These are phyloP conservation scores for Apoda limacodes DNA, from an alignment of 2,888 invertebrate species.

Conservation along the genomic window DNA sequence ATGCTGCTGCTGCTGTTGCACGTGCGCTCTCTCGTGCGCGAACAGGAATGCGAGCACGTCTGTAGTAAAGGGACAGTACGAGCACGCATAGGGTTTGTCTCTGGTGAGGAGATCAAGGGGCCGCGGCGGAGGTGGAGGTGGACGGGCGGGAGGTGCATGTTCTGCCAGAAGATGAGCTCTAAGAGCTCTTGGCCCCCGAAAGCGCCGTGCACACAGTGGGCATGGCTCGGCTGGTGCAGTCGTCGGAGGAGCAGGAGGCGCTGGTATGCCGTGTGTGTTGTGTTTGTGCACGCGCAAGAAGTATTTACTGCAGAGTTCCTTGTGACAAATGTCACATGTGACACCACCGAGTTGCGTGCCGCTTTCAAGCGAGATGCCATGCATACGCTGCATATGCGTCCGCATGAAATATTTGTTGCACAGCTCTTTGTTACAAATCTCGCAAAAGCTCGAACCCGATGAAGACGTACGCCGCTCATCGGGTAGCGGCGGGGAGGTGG, in stretches of 20 bases:
- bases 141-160: constrained; percentile 75
- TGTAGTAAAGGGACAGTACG: constrained; percentile 90
- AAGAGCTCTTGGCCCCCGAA: constrained; percentile 89
- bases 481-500: constrained; percentile 51
- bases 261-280: constrained; percentile 96
- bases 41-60: constrained; percentile 91
- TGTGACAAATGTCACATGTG: constrained; percentile 97
- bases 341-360: constrained; percentile 94
- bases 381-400: constrained; percentile 99
- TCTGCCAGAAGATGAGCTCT: constrained; percentile 89
- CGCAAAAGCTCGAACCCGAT: constrained; percentile 89
- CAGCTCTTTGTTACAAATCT: constrained; percentile 97
- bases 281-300: constrained; percentile 97
- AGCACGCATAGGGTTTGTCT: constrained; percentile 87
- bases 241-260: constrained; percentile 76
- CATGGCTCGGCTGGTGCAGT: constrained; percentile 70
- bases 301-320: constrained; percentile 98
- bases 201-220: constrained; percentile 86
- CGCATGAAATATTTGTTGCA: constrained; percentile 99
- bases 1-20: constrained; percentile 47
- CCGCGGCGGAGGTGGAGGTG: constrained; percentile 52
- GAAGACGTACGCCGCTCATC: constrained; percentile 71
- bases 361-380: constrained; percentile 93
- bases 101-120: constrained; percentile 68
- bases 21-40: constrained; percentile 91